Base-by-base conservation (phyloP, 30 jellyfish, hydroid and myxozoan species). In the Pelagia noctiluca region DNA sequence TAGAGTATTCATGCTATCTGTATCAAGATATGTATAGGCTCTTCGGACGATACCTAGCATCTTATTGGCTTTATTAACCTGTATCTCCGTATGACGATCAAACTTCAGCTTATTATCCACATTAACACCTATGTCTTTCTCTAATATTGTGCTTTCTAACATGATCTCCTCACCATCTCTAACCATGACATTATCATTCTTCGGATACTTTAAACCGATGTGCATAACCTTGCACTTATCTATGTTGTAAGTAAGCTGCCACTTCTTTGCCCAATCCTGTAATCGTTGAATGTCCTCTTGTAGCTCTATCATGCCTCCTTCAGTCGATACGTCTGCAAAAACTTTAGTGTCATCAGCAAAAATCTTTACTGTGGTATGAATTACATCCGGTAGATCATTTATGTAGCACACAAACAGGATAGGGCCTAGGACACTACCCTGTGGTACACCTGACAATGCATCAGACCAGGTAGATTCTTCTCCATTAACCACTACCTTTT, bases 391-490 rank as follows among this genome's bases (percentile, higher is more conserved):
- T 63, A 74, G 85, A 48, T 74, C 85, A 74, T 42, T 74, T 31
- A 74, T 74, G 85, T 48, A 74, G 53, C 72, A 48, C 26, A 74
- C 74, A 74, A 74, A 74, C 74, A 46, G 74, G 36, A 48, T 24
- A 52, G 85, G 75, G 11, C 85, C 85, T 52, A 74, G 49, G 52
- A 74, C 85, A 52, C 74, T 74, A 69, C 82, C 82, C 82, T 69
- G 82, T 69, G 82, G 82, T 11, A 69, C 82, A 33, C 63, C 82
- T 19, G 64, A 69, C 82, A 69, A 33, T 69, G 37, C 82, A 69
- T 69, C 82, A 18, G 82, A 69, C 65, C 35, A 69, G 82, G 62
- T 67, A 35, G 80, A 67, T 32, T 10, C 80, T 10, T 32, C 60
- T 29, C 78, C 78, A 65, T 65, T 10, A 3, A 65, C 57, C 52